phyloP scores from a whole-genome alignment of 2,888 invertebrate genomes.

The Globia sparganii region DNA sequence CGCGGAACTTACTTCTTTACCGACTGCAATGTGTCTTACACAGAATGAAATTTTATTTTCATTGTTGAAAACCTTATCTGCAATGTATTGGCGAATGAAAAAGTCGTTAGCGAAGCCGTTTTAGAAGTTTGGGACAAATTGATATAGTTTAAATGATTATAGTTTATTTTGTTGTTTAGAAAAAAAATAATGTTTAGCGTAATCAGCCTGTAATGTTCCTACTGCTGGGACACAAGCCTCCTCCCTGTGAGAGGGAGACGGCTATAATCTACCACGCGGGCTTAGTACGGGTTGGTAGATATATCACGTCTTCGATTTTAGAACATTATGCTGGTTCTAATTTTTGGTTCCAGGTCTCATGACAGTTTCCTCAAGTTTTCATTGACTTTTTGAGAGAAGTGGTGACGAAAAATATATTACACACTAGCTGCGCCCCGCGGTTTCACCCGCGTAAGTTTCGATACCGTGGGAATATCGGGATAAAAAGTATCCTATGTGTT shows the following conservation, averaged over 20 bases:
- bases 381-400: not conserved
- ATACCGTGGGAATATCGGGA: too few species aligned
- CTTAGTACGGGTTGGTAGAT: not conserved
- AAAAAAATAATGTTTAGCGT: not conserved
- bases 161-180: not conserved
- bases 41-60: slow-evolving; percentile 75
- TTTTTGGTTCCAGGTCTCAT: too few species aligned
- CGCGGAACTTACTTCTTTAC: slow-evolving; percentile 74
- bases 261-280: too few species aligned
- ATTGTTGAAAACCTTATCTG: slow-evolving; percentile 68
- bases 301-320: not conserved
- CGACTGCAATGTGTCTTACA: slow-evolving; percentile 78
- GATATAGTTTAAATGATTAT: not conserved
- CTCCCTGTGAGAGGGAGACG: not conserved
- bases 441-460: too few species aligned
- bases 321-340: too few species aligned
- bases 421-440: too few species aligned
- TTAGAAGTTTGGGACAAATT: not conserved
- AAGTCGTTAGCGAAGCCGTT: slow-evolving; percentile 13
- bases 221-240: not conserved
- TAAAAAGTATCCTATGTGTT: too few species aligned
- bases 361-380: not conserved
- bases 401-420: not conserved
- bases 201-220: too few species aligned
- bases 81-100: slow-evolving; percentile 34